phyloP scores from a whole-genome alignment of 2,113 vertebrate species.

The Choloepus hoffmanni region DNA sequence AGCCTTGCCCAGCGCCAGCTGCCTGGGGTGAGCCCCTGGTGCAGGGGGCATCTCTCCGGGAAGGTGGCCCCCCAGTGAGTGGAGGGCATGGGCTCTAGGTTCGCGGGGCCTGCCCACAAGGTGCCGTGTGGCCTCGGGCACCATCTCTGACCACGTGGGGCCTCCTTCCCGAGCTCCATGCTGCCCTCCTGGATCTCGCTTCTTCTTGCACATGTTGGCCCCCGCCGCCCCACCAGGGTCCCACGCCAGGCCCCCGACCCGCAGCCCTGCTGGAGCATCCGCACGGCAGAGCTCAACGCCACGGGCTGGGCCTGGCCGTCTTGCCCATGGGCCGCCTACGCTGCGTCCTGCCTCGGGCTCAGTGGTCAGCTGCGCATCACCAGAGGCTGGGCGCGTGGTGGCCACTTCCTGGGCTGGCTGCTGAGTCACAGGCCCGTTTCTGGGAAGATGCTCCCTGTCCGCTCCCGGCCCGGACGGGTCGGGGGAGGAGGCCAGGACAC shows the following conservation, averaged over 20 bases:
- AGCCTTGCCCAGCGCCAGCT: too few relatives aligned
- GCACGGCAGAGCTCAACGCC: too few relatives aligned
- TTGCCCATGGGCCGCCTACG: neutral
- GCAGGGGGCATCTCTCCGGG: too few relatives aligned
- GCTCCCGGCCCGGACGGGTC: too few relatives aligned
- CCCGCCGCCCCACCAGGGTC: neutral
- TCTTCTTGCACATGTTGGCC: accelerated
- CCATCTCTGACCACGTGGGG: too few relatives aligned
- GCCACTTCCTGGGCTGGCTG: slow-evolving; percentile 61
- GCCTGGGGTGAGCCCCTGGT: too few relatives aligned
- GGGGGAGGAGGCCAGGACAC: accelerated
- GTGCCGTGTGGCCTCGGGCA: too few relatives aligned
- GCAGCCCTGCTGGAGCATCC: neutral
- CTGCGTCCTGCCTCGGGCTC: neutral
- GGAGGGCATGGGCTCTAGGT: too few relatives aligned
- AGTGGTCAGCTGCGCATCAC: neutral
- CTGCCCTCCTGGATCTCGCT: neutral
- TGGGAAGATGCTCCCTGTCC: slow-evolving; percentile 36
- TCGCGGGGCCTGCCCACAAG: too few relatives aligned
- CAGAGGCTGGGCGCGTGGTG: slow-evolving; percentile 15
- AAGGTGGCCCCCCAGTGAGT: too few relatives aligned
- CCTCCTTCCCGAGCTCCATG: neutral
- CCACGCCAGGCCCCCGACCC: accelerated
- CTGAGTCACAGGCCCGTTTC: slow-evolving; percentile 54
- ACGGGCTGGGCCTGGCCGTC: too few relatives aligned